Percentiles rank a stretch among this genome's conserved stretches.
These are phyloP conservation scores for Pempheris klunzingeri DNA, from an alignment of 2,797 vertebrate genomes.

Conservation along the genomic window DNA sequence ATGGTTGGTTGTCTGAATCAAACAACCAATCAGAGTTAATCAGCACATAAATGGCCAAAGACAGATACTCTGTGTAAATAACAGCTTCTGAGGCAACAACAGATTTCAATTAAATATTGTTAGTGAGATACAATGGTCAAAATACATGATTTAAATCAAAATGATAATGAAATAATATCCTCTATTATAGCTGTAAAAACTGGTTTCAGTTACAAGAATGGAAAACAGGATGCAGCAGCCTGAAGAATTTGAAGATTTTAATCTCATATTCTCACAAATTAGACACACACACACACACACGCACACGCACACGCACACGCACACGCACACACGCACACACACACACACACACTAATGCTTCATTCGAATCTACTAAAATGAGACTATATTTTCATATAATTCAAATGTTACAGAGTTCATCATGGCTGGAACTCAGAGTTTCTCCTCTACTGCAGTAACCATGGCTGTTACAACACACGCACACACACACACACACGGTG, in stretches of 20 bases:
- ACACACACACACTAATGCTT: background rate
- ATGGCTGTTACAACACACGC: constrained; percentile 4
- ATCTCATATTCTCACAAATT: background rate
- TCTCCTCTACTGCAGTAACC: background rate
- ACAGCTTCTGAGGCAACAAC: too few species aligned
- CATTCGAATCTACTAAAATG: constrained; percentile 17
- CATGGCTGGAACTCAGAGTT: constrained; percentile 7
- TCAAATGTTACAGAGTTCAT: constrained; percentile 24
- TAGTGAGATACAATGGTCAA: too few species aligned
- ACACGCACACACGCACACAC: background rate
- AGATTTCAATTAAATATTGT: too few species aligned
- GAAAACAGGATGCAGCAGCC: background rate
- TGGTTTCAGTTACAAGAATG: background rate
- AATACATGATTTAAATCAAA: too few species aligned
- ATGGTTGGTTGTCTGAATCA: too few species aligned
- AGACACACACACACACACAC: background rate
- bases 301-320: background rate
- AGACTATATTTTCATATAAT: constrained; percentile 22
- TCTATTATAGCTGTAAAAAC: too few species aligned
- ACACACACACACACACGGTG: constrained; percentile 23
- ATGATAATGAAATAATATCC: too few species aligned
- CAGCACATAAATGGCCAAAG: too few species aligned
- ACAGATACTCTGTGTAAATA: too few species aligned
- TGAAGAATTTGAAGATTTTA: background rate
- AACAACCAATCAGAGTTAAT: too few species aligned